Evolutionary conservation across 1,140 invertebrate genomes (phyloP).

Genomic region (Melitaea cinxia): DNA sequence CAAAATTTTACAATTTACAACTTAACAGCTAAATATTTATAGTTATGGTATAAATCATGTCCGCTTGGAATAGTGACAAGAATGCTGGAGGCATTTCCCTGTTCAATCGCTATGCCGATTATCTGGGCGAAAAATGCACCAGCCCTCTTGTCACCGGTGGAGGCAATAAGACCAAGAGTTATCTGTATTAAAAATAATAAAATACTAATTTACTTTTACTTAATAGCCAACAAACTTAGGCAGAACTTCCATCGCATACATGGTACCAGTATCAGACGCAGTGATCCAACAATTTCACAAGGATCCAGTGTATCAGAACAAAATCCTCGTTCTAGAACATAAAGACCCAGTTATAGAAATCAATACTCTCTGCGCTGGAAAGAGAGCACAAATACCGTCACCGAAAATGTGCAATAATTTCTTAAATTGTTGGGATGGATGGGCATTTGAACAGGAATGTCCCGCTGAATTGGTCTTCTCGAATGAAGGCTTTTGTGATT

Average conservation of each 20-base stretch:
- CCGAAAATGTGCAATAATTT: constrained; percentile 84
- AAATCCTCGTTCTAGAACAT: constrained; percentile 49
- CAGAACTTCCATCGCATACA: constrained; percentile 51
- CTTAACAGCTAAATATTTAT: too few species aligned
- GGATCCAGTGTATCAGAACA: constrained; percentile 67
- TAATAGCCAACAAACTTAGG: constrained; percentile 51
- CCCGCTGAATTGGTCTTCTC: constrained; percentile 84
- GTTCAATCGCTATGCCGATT: too few species aligned
- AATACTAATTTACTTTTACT: background rate
- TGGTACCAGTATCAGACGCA: constrained; percentile 68
- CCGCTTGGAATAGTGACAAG: too few species aligned
- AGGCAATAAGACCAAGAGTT: too few species aligned
- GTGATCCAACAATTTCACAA: constrained; percentile 61
- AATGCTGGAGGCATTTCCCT: too few species aligned
- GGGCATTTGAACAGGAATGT: constrained; percentile 85
- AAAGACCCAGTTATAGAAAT: constrained; percentile 52
- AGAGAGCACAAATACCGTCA: constrained; percentile 84
- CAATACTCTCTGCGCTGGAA: constrained; percentile 59
- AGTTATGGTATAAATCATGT: too few species aligned
- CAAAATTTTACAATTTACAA: too few species aligned
- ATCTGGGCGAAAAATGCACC: too few species aligned
- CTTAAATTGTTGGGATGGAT: constrained; percentile 88
- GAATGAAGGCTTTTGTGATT: constrained; percentile 84
- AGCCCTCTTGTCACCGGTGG: too few species aligned
- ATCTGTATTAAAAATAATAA: too few species aligned